Percentiles rank a stretch among this genome's conserved stretches.
phyloP scores from a whole-genome alignment of 2,888 invertebrate species.

The Ichneumoninae sp. region DNA sequence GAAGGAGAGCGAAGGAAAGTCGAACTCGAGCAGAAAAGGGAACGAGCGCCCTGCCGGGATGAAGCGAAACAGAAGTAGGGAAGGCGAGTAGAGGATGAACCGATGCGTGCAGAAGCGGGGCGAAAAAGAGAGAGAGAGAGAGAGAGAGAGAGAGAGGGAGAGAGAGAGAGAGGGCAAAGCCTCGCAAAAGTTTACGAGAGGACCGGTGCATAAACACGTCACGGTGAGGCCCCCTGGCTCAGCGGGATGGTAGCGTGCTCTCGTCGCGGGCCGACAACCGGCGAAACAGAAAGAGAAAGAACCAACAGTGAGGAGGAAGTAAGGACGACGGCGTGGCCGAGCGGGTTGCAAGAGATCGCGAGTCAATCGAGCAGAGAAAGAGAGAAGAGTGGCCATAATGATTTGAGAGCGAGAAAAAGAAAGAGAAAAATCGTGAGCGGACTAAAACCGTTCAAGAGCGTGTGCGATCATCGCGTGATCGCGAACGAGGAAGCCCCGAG shows the following conservation, averaged over 20 bases:
- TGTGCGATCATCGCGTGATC: constrained; percentile 42
- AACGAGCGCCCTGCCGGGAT: neutral
- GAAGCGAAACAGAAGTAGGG: neutral
- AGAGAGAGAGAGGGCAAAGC: constrained; percentile 56
- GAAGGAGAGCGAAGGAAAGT: constrained; percentile 46
- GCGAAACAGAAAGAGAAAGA: constrained; percentile 52
- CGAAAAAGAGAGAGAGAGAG: constrained; percentile 30
- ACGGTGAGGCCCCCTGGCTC: constrained; percentile 71
- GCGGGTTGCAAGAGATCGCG: constrained; percentile 28
- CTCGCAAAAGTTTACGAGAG: constrained; percentile 75
- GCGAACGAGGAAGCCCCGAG: constrained; percentile 45
- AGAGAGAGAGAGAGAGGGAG: constrained; percentile 46
- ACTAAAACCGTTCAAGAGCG: constrained; percentile 24
- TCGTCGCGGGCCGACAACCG: constrained; percentile 64
- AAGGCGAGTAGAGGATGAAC: neutral
- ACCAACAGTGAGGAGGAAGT: constrained; percentile 28
- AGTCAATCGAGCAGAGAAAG: constrained; percentile 34
- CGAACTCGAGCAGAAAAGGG: constrained; percentile 50
- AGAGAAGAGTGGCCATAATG: constrained; percentile 27
- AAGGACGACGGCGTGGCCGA: constrained; percentile 21
- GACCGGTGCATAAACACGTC: constrained; percentile 78
- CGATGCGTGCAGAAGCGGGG: neutral
- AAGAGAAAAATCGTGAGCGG: neutral
- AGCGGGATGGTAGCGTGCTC: constrained; percentile 61
- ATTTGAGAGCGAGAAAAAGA: constrained; percentile 23